Conservation (phyloP, 2,888 invertebrate species). For the Xestia rhomboidea region DNA sequence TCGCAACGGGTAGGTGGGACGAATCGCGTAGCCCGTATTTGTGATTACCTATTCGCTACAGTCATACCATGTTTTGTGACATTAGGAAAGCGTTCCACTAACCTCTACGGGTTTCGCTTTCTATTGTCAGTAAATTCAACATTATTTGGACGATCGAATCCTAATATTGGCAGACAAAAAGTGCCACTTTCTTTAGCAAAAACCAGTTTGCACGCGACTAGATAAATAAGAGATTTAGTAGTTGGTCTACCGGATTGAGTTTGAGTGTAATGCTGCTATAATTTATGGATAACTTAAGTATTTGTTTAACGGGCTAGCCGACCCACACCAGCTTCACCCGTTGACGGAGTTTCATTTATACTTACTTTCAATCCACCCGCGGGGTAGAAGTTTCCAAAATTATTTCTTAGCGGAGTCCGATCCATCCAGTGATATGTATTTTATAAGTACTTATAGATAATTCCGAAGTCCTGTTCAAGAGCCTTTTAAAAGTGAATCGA, state of each 20-base stretch:
- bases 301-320: background rate
- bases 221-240: conserved; percentile 35
- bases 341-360: background rate
- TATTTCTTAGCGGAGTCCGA: background rate
- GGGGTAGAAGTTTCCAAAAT: background rate
- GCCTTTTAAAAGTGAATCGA: conserved; percentile 24
- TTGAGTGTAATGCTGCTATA: conserved; percentile 35
- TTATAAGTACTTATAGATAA: background rate
- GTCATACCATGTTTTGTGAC: conserved; percentile 72
- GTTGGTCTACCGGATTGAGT: conserved; percentile 30
- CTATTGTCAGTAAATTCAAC: conserved; percentile 69
- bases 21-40: conserved; percentile 67
- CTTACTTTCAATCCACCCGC: background rate
- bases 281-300: conserved; percentile 23
- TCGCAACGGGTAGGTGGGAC: conserved; percentile 65
- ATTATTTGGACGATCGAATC: conserved; percentile 52
- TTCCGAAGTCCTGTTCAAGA: conserved; percentile 5
- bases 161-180: conserved; percentile 58
- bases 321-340: background rate
- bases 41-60: conserved; percentile 79
- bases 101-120: conserved; percentile 81
- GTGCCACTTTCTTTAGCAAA: conserved; percentile 63
- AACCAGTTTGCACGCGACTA: conserved; percentile 57
- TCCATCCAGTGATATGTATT: background rate
- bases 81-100: conserved; percentile 80